Evolutionary conservation across 1,140 invertebrate species (phyloP).

Genomic region (Triops cancriformis): DNA sequence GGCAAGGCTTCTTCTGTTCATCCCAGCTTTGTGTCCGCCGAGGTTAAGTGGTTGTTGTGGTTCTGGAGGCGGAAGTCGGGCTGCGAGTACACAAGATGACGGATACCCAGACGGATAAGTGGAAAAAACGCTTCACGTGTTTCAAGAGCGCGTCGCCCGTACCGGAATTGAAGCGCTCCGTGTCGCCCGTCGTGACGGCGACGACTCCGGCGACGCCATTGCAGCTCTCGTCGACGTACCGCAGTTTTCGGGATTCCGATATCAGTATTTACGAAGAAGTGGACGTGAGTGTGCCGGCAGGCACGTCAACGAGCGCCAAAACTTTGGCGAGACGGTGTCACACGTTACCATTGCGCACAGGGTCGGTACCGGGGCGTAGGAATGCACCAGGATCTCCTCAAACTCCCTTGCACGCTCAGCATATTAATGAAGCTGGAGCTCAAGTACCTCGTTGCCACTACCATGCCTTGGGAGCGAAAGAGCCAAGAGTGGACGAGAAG

Average conservation of each 20-base stretch:
- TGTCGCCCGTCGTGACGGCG: neutral
- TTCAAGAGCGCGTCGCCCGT: neutral
- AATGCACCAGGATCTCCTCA: conserved; percentile 14
- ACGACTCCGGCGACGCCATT: neutral
- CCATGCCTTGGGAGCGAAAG: neutral
- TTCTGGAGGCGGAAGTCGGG: neutral
- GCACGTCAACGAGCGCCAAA: neutral
- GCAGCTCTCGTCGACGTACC: conserved; percentile 42
- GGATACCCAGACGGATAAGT: neutral
- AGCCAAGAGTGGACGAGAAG: neutral
- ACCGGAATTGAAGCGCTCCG: neutral
- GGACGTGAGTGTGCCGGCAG: neutral
- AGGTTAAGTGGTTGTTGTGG: neutral
- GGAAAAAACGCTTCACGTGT: neutral
- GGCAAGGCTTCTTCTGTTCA: neutral
- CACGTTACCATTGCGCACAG: conserved; percentile 15
- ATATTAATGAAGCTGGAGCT: conserved; percentile 10
- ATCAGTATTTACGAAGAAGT: conserved; percentile 25
- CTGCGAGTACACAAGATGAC: neutral
- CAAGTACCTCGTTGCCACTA: neutral
- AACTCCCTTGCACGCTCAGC: conserved; percentile 4
- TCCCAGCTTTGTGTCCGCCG: neutral
- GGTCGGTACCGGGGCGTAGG: conserved; percentile 6
- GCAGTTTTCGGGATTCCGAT: conserved; percentile 45
- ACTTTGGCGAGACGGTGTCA: neutral